phyloP scores from a whole-genome alignment of 2,113 vertebrate genomes.

The Psilopsiagon aymara region DNA sequence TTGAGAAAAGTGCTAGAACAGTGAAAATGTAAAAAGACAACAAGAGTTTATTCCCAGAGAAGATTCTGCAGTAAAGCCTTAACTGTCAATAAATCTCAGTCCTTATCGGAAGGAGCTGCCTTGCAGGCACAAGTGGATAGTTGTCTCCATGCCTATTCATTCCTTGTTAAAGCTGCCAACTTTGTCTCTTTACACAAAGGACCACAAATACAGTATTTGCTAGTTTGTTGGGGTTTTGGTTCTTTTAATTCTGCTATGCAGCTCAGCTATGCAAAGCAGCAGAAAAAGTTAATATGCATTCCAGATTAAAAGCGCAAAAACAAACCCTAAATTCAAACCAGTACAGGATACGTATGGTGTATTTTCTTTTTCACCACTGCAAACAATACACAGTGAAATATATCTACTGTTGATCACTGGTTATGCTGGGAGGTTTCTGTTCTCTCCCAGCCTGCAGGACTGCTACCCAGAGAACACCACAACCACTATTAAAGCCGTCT shows the following conservation, averaged over 20 bases:
- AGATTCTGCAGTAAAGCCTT: neutral
- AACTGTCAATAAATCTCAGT: neutral
- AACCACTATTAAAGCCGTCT: neutral
- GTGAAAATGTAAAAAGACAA: neutral
- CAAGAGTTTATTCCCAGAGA: neutral
- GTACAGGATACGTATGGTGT: fast-evolving
- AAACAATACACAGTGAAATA: neutral
- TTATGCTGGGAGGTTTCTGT: neutral
- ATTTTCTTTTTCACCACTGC: neutral
- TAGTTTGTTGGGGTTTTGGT: neutral
- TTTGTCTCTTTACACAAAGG: neutral
- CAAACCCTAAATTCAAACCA: neutral
- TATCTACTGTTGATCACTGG: too few species aligned
- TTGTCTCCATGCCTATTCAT: conserved; percentile 17
- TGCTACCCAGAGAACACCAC: neutral
- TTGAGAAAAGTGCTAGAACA: neutral
- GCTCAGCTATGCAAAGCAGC: conserved; percentile 26
- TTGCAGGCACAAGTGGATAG: conserved; percentile 15
- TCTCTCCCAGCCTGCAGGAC: neutral
- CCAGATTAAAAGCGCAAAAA: neutral
- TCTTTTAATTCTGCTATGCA: neutral
- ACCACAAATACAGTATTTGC: neutral
- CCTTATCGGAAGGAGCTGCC: conserved; percentile 9
- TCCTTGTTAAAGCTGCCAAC: neutral
- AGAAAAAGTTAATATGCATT: neutral